phyloP scores from a whole-genome alignment of 2,797 vertebrate genomes.

The Lateolabrax maculatus region DNA sequence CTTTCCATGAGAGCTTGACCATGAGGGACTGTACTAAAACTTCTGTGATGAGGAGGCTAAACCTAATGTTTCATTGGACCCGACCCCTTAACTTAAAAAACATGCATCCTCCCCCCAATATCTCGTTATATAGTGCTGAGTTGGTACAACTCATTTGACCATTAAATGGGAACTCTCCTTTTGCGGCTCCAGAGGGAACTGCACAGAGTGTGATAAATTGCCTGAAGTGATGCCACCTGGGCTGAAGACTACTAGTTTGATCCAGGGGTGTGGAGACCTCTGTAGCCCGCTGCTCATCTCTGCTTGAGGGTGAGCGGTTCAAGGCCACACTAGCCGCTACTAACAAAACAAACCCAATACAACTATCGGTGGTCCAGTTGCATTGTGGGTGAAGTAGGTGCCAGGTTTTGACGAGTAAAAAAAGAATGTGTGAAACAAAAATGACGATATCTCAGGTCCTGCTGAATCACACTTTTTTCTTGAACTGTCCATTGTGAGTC shows the following conservation, averaged over 20 bases:
- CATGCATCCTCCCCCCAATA: background rate
- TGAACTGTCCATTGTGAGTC: background rate
- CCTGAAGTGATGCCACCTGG: background rate
- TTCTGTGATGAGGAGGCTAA: background rate
- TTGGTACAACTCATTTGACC: background rate
- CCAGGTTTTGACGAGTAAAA: background rate
- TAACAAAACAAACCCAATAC: background rate
- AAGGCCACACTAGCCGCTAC: background rate
- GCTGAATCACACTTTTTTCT: background rate
- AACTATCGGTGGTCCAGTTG: background rate
- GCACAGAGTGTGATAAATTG: background rate
- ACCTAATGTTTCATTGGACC: background rate
- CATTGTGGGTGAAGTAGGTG: background rate
- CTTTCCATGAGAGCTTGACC: background rate
- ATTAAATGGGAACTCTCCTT: background rate
- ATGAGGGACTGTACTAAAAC: background rate
- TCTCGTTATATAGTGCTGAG: background rate
- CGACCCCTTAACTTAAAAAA: background rate
- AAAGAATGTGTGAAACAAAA: background rate
- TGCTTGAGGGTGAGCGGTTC: background rate
- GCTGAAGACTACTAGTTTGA: background rate
- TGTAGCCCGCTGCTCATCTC: background rate
- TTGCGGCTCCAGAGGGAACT: background rate
- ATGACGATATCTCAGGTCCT: background rate
- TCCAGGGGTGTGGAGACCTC: background rate